Base-by-base conservation (phyloP, 2,113 vertebrate genomes). In the Ammospiza caudacuta region DNA sequence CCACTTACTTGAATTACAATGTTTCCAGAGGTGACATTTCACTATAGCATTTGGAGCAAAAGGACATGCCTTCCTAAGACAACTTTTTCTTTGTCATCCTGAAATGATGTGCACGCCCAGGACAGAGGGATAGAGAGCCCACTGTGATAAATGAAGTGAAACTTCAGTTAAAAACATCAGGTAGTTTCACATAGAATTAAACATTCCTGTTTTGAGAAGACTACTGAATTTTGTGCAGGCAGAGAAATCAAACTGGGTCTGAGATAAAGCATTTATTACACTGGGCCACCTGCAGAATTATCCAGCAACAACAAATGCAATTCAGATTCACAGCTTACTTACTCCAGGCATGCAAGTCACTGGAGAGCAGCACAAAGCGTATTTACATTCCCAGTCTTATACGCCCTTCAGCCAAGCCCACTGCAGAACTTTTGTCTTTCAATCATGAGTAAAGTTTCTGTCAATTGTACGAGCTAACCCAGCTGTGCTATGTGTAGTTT, bases 1-100 rank as follows among this genome's bases (percentile, higher is more conserved):
- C 77, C 87, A 80, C 89, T 95, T 87, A 87, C 69, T 73, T 96
- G 83, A 96, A 91, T 94, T 94, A 82, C 78, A 85, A 17, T 87
- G 67, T 91, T 94, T 95, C 82, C 68, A 87, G 67, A 91, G 63
- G 70, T 89, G 94, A 95, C 93, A 95, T 97, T 94, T 89, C 87
- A 85, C 70, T 85, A 35, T 5, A 94, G 55, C n/a, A 67, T 62
- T 84, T 69, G 16, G 46, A 76, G 63, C 41, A 76, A 66, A 92
- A 88, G 82, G 62, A 95, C 31, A 5, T 49, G 23, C 37, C 25
- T 82, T 89, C 74, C 78, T 80, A 79, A 76, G 51, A 83, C 28
- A 91, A 73, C 74, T 35, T 55, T 59, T 90, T 66, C 43, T 92
- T 82, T 0, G 1, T 33, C 46, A 87, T 72, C 13, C 43, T 85